These are phyloP conservation scores for Paraescarpia echinospica DNA, from an alignment of 1,140 invertebrate genomes.

Conservation along the genomic window DNA sequence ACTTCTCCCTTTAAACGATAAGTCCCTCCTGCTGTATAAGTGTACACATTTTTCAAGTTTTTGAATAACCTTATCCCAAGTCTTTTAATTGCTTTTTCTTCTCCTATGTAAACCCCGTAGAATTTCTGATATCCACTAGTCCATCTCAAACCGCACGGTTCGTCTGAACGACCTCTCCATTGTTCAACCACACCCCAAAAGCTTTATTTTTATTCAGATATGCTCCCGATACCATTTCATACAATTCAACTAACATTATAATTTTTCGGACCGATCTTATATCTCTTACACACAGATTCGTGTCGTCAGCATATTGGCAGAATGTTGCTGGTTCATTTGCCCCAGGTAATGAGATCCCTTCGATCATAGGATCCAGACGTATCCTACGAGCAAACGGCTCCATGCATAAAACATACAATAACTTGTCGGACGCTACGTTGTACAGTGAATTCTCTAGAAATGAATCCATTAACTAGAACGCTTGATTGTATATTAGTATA, in stretches of 20 bases:
- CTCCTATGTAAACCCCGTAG: not conserved
- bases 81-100: not conserved
- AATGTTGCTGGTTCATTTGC: not conserved
- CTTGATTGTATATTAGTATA: not conserved
- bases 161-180: not conserved
- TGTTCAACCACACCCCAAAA: not conserved
- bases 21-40: not conserved
- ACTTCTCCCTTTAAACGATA: not conserved
- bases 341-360: not conserved
- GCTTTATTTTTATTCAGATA: not conserved
- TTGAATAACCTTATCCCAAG: not conserved
- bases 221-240: not conserved
- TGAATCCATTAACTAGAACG: not conserved
- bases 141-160: not conserved
- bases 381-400: conserved; percentile 1
- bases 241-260: not conserved
- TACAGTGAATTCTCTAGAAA: not conserved
- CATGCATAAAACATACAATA: not conserved
- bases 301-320: conserved; percentile 10
- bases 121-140: not conserved
- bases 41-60: not conserved
- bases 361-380: not conserved
- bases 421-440: not conserved
- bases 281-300: not conserved
- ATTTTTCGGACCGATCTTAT: not conserved